Base-by-base conservation (phyloP, 2,113 vertebrate species). In the Rhinoderma darwinii region DNA sequence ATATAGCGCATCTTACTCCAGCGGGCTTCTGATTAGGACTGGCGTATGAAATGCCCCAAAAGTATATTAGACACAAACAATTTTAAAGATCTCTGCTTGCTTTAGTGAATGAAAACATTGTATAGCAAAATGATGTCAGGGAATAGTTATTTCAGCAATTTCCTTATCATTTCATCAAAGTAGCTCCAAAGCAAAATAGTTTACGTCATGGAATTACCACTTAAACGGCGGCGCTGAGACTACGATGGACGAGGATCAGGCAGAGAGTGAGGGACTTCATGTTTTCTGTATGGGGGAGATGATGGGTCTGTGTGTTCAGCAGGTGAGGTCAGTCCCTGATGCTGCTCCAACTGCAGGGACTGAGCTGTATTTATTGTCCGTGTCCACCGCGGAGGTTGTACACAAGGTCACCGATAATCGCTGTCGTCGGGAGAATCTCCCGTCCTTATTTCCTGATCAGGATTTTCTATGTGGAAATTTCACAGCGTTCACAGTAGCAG, bases 321-420 rank as follows among this genome's bases (percentile, higher is more conserved):
- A 47, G 85, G 66, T 59, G 47, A 25, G 32, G 10, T 61, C 59
- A 17, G 61, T 18, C 27, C 50, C 37, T 37, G 84, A 68, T 37
- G 27, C 27, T 50, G 43, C 51, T 47, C 51, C 63, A 68, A 76
- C 47, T 51, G 84, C 74, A 6, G 27, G n/a, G 30, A 30, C 32
- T 35, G 15, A 25, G 17, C 32, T 10, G 35, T 86, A 86, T 86
- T 72, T 86, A 86, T 81, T 35, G 84, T 41, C 63, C 14, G 77
- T 4, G 50, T n/a, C 35, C 85, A 25, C 17, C 47, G 44, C 35
- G n/a, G 35, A 68, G 56, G 76, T 86, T 73, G 47, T 6, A 12
- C 63, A 72, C n/a, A 14, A 59, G 77, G 85, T 86, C 66, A 86
- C 72, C 27, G 56, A 43, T 54, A 72, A 73, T 17, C 18, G 32